These are phyloP conservation scores for Dipodomys stephensi DNA, from an alignment of 2,113 vertebrate genomes.

Conservation along the genomic window DNA sequence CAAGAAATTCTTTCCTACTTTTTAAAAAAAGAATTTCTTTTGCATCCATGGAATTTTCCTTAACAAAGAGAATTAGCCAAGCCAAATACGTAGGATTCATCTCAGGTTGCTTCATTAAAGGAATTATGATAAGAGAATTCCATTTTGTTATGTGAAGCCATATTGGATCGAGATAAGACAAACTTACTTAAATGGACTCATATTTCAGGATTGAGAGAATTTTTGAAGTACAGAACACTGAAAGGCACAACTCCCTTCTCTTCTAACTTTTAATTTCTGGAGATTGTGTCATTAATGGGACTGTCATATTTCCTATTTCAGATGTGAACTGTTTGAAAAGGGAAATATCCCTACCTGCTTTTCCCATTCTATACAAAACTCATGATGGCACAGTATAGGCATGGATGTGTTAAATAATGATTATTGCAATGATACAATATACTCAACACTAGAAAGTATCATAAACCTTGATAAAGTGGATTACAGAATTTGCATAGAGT, in stretches of 20 bases:
- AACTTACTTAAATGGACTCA: slow-evolving; percentile 69
- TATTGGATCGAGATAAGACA: slow-evolving; percentile 76
- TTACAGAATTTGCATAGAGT: background rate
- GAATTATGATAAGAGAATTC: slow-evolving; percentile 71
- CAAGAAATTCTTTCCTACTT: slow-evolving; percentile 23
- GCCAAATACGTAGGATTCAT: slow-evolving; percentile 49
- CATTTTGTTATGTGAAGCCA: slow-evolving; percentile 56
- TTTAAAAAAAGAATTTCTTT: slow-evolving; percentile 25
- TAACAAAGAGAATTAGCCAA: slow-evolving; percentile 58
- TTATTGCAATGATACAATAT: background rate
- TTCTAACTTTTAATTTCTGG: slow-evolving; percentile 39
- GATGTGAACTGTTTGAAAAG: background rate
- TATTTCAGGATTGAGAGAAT: slow-evolving; percentile 64
- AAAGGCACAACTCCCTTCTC: slow-evolving; percentile 44
- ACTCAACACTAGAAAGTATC: slow-evolving; percentile 17
- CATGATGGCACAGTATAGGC: background rate
- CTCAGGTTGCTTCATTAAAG: slow-evolving; percentile 46
- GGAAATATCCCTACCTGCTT: slow-evolving; percentile 48
- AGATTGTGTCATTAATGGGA: background rate
- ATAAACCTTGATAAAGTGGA: background rate
- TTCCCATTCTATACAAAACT: slow-evolving; percentile 42
- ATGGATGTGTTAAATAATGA: slow-evolving; percentile 56
- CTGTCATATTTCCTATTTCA: slow-evolving; percentile 48
- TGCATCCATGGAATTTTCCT: slow-evolving; percentile 20
- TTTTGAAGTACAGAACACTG: slow-evolving; percentile 53